Percentiles rank a stretch among this genome's conserved stretches.
These are phyloP conservation scores for Athalia rosae DNA, from an alignment of 2,888 invertebrate species.

Conservation along the genomic window DNA sequence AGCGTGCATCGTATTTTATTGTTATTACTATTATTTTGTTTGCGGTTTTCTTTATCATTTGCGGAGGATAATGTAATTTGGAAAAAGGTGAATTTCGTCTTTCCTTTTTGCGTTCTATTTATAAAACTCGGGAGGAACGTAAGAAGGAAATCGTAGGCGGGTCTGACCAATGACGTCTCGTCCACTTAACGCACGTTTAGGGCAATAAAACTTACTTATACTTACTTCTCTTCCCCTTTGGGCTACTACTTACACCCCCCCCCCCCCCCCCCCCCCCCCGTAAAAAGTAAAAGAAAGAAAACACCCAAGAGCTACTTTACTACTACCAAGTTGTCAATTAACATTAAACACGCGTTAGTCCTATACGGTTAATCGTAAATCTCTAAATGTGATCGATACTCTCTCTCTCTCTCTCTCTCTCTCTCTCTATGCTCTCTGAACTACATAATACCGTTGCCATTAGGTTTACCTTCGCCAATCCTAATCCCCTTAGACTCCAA, in stretches of 20 bases:
- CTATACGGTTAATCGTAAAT: slow-evolving; percentile 27
- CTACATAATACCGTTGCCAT: no score
- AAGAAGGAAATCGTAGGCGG: slow-evolving; percentile 42
- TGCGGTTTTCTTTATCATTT: not conserved
- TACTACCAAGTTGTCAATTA: slow-evolving; percentile 34
- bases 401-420: slow-evolving; percentile 2
- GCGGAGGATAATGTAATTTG: not conserved
- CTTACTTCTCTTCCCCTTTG: not conserved
- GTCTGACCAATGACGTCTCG: slow-evolving; percentile 33
- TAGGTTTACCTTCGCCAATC: no score
- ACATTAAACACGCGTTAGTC: slow-evolving; percentile 40
- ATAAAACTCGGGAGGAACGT: not conserved
- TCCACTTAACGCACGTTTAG: slow-evolving; percentile 42
- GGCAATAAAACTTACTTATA: slow-evolving; percentile 42
- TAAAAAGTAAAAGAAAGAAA: no score
- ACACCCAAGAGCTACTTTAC: slow-evolving; percentile 17
- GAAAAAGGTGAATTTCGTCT: not conserved
- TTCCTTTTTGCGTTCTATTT: not conserved
- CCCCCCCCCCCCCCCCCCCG: no score
- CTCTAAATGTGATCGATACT: slow-evolving; percentile 21
- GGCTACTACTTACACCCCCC: not conserved
- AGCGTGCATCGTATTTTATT: no score
- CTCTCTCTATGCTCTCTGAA: no score
- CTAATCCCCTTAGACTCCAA: no score
- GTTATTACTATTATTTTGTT: no score